Conservation (phyloP, 2,888 invertebrate genomes). For the Xiphydria camelus region DNA sequence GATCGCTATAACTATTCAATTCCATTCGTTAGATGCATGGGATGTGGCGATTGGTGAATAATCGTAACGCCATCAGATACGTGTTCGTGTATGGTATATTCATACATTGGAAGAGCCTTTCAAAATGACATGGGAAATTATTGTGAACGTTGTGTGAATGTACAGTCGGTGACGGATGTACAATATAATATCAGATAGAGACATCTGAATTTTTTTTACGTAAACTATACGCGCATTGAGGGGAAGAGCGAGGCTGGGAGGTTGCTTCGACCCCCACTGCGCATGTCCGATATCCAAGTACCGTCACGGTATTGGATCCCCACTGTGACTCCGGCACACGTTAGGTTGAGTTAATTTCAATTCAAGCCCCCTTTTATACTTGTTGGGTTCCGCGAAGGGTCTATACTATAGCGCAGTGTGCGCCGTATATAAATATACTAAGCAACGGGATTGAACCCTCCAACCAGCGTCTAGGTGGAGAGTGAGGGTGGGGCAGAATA, state of each 20-base stretch:
- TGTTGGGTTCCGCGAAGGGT: conserved; percentile 27
- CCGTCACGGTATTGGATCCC: conserved; percentile 34
- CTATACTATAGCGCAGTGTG: conserved; percentile 5
- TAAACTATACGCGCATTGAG: no score
- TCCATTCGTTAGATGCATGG: no score
- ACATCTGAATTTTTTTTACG: no score
- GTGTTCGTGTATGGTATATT: no score
- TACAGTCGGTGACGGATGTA: no score
- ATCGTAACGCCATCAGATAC: no score
- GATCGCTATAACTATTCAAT: no score
- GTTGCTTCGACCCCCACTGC: conserved; percentile 5
- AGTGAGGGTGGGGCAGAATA: background rate
- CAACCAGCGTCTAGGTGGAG: background rate
- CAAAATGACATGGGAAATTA: no score
- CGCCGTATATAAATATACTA: conserved; percentile 9
- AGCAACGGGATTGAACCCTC: conserved; percentile 1
- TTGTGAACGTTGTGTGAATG: no score
- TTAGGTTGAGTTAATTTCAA: conserved; percentile 47
- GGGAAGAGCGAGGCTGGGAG: conserved; percentile 4
- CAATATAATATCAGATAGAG: no score
- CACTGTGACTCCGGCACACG: conserved; percentile 33
- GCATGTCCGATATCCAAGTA: conserved; percentile 11
- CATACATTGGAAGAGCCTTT: no score
- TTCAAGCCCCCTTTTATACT: conserved; percentile 37
- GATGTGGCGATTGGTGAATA: no score